These are phyloP conservation scores for Heteromormyrus szaboi DNA, from an alignment of 2,797 vertebrate genomes.

Conservation along the genomic window DNA sequence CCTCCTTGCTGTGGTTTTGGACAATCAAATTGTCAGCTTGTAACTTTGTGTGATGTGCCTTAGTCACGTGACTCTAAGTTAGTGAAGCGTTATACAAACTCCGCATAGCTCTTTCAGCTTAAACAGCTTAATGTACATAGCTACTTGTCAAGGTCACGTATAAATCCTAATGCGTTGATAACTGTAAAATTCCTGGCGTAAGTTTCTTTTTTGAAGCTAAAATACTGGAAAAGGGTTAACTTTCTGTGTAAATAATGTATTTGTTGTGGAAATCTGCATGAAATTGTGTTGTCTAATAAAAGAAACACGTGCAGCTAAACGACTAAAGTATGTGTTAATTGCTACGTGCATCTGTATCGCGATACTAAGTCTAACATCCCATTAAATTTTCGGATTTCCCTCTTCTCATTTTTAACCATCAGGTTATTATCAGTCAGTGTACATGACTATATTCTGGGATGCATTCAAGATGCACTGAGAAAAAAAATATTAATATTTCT, in stretches of 20 bases:
- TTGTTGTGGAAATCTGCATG: conserved; percentile 18
- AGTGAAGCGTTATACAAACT: neutral
- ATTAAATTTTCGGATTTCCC: neutral
- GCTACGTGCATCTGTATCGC: neutral
- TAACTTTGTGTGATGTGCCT: conserved; percentile 18
- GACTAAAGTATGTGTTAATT: neutral
- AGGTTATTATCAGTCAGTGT: neutral
- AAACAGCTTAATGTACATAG: neutral
- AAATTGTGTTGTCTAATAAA: conserved; percentile 13
- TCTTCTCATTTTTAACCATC: neutral
- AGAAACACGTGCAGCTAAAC: neutral
- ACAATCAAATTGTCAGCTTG: conserved; percentile 7
- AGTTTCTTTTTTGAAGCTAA: conserved; percentile 12
- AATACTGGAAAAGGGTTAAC: neutral
- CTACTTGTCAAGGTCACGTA: neutral
- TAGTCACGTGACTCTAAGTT: neutral
- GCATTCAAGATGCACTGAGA: neutral
- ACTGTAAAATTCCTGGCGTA: neutral
- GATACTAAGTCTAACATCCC: neutral
- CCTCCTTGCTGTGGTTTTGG: neutral
- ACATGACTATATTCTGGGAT: neutral
- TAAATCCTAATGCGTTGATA: neutral
- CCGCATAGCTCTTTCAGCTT: neutral
- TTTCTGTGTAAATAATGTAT: conserved; percentile 18
- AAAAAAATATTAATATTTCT: neutral